Base-by-base conservation (phyloP, 2,888 invertebrate species). In the Corythucha ciliata region DNA sequence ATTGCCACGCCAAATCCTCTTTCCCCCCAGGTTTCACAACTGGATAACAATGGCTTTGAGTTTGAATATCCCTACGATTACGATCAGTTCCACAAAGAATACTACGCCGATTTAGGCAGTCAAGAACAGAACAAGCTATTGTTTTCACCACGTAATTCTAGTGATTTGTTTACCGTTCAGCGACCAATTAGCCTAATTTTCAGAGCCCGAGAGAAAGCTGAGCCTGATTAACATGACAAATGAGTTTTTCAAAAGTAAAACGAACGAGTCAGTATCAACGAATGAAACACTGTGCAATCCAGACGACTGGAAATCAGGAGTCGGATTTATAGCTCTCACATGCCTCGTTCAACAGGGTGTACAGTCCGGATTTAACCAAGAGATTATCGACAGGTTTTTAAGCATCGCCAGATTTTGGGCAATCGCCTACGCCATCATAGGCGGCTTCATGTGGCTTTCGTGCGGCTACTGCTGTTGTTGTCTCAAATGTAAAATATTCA, bases 401-500 rank as follows among this genome's bases (percentile, higher is more conserved):
- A 42, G 42, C 18, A 20, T 42, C 16, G 42, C 22, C 10, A 42
- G 29, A 26, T 42, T 42, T 26, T 42, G 42, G 42, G 26, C 27
- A 12, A 26, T 42, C 4, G 42, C 29, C 4, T 42, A 42, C 18
- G 16, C 29, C 12, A 29, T 26, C 12, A 29, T 29, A 27, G 42
- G 42, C 10, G 42, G 42, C 16, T 8, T 16, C 21, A 12, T 46
- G 12, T 46, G 46, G 46, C 20, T 33, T n/a, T n/a, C 24, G 3
- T 33, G 33, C 22, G 46, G 46, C 26, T 46, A 34, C 26, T 46
- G 46, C 33, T 46, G 46, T 16, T 46, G 46, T 16, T 46, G 46
- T 22, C 32, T 46, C 2, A 33, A n/a, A 10, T 46, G 32, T 27
- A 46, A 10, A 34, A 36, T 18, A 8, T 46, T 16, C 34, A 46